Percentiles rank a stretch among this genome's conserved stretches.
Evolutionary conservation across 2,113 vertebrate genomes (phyloP).

Genomic region (Geococcyx californianus): DNA sequence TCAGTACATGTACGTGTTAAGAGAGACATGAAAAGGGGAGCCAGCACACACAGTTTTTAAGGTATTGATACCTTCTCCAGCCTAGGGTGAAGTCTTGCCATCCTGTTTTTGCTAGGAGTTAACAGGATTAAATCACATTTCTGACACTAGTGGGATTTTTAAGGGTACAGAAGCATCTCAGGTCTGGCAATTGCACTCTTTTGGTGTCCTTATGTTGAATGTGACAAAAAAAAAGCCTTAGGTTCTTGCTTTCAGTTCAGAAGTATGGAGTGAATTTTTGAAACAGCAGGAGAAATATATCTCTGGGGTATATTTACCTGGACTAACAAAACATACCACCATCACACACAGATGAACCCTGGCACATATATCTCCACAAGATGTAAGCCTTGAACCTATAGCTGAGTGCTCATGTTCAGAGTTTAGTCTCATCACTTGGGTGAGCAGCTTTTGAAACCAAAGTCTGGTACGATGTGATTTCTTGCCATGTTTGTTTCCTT

Average conservation of each 20-base stretch:
- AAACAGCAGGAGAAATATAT: not conserved
- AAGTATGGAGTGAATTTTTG: not conserved
- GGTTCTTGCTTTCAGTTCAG: not conserved
- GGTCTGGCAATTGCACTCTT: not conserved
- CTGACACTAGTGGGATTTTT: not conserved
- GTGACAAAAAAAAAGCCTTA: not conserved
- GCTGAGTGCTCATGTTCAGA: not conserved
- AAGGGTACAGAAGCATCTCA: not conserved
- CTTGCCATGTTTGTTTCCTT: not conserved
- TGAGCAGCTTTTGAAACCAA: not conserved
- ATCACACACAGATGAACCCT: fast-evolving
- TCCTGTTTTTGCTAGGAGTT: not conserved
- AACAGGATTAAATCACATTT: not conserved
- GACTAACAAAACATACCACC: not conserved
- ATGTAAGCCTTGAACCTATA: not conserved
- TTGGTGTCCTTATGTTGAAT: not conserved
- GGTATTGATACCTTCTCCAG: not conserved
- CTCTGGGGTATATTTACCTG: not conserved
- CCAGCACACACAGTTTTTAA: not conserved
- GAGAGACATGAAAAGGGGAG: not conserved
- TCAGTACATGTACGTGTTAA: not conserved
- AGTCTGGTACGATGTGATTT: not conserved
- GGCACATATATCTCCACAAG: not conserved
- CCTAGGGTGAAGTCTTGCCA: not conserved
- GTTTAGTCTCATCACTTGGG: not conserved